Base-by-base conservation (phyloP, 2,113 vertebrate species). In the Poeciliopsis prolifica region DNA sequence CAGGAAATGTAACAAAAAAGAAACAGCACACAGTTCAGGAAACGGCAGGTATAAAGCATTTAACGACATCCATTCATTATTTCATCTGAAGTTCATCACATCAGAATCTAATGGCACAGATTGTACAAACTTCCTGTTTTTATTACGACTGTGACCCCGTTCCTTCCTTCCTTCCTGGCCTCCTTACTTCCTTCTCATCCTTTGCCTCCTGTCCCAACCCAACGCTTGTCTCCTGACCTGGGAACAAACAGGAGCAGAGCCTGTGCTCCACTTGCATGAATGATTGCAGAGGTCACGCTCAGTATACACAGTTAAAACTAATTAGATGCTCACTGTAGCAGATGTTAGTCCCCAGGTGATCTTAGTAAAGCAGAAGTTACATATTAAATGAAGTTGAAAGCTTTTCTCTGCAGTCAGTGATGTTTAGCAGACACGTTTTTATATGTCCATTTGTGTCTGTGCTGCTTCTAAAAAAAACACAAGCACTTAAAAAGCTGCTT, bases 91-190 rank as follows among this genome's bases (percentile, higher is more conserved):
- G 24, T n/a, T 58, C n/a, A 58, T 84, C 82, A 83, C 28, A 67
- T 77, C 42, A 74, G 42, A 75, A 61, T 85, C 60, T 85, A 83
- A 92, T 87, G 72, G 62, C 82, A 82, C 70, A 86, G 64, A 61
- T 70, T 65, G 60, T 86, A 75, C 79, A 85, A 91, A 86, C 84
- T 93, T 93, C 85, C 85, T 91, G 79, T 79, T 66, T 68, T 70
- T 81, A 62, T 73, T 83, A 85, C 86, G 88, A 88, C 77, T 81
- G 70, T 79, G 77, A 54, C 79, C 84, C 80, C 83, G 79, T 66
- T 42, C 82, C 80, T 91, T 91, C 88, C 86, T 87, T 74, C 80
- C 87, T 83, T 88, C 83, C 82, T 91, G 90, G 87, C 86, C 85
- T 74, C 79, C 87, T 82, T 88, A 82, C 83, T 88, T 88, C 82